Base-by-base conservation (phyloP, 2,797 vertebrate species). In the Thaleichthys pacificus region DNA sequence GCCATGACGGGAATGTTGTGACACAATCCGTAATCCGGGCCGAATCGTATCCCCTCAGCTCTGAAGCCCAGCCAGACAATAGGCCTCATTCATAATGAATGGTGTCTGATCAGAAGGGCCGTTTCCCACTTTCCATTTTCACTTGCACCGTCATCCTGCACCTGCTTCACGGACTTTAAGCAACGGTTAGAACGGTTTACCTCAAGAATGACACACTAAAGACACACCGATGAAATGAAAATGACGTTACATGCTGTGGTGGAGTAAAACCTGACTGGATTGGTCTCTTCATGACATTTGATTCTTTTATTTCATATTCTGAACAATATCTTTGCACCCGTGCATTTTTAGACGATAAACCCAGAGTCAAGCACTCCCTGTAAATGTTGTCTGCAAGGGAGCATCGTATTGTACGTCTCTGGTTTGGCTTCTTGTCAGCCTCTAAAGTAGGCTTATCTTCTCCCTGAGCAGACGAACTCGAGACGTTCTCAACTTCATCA, bases 1-100 rank as follows among this genome's bases (percentile, higher is more conserved):
- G n/a, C 77, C 66, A 70, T 79, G 79, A 78, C 3, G 60, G 80
- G 80, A 87, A 88, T 80, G 76, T 67, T 78, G 78, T 73, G 77
- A 75, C 75, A 75, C 64, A 38, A 54, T 77, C 71, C 2, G 57
- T 71, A 71, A 80, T 81, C 70, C 71, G 19, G 75, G 11, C n/a
- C 8, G 30, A 22, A 66, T 77, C 19, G 26, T 30, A 51, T 76
- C 72, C 61, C 30, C 26, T 65, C 51, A 49, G 24, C 69, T 62
- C 70, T 57, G 61, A 57, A 35, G 65, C 51, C 51, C 72, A 54
- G 61, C 24, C 70, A 77, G 51, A 88, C 85, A 86, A 80, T 72
- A 61, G 73, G 58, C 69, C 7, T 68, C 61, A 82, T 84, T 88
- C 72, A 79, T 72, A 42, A 47, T 51, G 47, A 51, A 61, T 58